A percentile compares a stretch with the other conserved stretches of the same genome.
phyloP scores from a whole-genome alignment of 1,140 invertebrate species.

The Pararge aegeria region DNA sequence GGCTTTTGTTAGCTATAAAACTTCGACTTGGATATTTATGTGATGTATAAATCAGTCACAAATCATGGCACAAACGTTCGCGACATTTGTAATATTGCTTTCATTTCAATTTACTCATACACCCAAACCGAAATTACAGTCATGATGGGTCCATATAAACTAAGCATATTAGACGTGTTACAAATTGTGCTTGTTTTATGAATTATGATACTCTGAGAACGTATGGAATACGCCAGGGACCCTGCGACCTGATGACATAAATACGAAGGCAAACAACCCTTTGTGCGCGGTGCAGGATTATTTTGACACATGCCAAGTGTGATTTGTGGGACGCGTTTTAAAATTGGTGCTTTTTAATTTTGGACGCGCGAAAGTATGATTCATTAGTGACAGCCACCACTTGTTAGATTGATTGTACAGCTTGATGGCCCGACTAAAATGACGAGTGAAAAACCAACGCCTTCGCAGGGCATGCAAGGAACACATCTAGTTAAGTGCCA shows the following conservation, averaged over 20 bases:
- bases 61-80: background rate
- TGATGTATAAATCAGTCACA: background rate
- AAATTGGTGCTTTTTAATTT: background rate
- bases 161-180: constrained; percentile 22
- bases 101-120: constrained; percentile 5
- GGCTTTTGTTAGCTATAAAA: background rate
- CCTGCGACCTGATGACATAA: constrained; percentile 50
- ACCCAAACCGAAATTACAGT: background rate
- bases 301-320: constrained; percentile 51
- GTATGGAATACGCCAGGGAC: constrained; percentile 30
- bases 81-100: constrained; percentile 5
- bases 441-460: no score
- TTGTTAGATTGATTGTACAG: background rate
- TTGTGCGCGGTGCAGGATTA: constrained; percentile 41
- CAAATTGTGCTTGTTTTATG: constrained; percentile 38
- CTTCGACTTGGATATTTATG: background rate
- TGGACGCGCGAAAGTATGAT: background rate
- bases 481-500: no score
- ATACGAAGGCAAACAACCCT: constrained; percentile 39
- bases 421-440: no score
- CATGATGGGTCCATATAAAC: constrained; percentile 7
- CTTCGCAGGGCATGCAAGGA: no score
- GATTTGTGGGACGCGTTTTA: constrained; percentile 36
- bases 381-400: background rate
- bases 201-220: constrained; percentile 40